A percentile compares a stretch with the other conserved stretches of the same genome.
Conservation (phyloP, 1,140 invertebrate species). For the Asbolus verrucosus region DNA sequence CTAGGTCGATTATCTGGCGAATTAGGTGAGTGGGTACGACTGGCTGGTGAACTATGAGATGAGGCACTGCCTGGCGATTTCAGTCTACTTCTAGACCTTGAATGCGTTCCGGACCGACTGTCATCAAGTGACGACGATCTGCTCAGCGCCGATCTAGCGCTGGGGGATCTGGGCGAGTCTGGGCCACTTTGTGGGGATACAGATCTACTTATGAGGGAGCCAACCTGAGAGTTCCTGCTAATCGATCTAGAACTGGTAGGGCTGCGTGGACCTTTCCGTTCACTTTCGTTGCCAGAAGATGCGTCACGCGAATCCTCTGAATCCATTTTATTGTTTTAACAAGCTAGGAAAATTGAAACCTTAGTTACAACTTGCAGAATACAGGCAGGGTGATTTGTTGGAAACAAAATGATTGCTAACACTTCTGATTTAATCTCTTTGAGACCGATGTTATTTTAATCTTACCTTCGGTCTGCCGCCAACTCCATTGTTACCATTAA, state of each 20-base stretch:
- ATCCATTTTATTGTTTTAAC: constrained; percentile 57
- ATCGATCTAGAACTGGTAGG: constrained; percentile 34
- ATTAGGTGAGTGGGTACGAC: background rate
- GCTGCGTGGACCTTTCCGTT: constrained; percentile 50
- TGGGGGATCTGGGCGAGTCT: constrained; percentile 43
- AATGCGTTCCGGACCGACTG: background rate
- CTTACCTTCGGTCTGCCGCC: constrained; percentile 46
- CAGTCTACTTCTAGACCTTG: constrained; percentile 19
- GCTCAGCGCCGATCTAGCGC: constrained; percentile 20
- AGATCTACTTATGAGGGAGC: constrained; percentile 31
- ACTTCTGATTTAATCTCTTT: constrained; percentile 41
- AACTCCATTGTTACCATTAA: constrained; percentile 44
- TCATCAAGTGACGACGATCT: constrained; percentile 16
- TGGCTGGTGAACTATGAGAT: constrained; percentile 40
- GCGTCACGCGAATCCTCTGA: constrained; percentile 62
- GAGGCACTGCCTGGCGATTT: constrained; percentile 38
- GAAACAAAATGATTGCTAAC: constrained; percentile 17
- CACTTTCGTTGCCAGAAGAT: constrained; percentile 61
- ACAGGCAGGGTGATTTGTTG: background rate
- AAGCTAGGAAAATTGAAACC: constrained; percentile 6
- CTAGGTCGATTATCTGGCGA: constrained; percentile 2
- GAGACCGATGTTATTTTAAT: constrained; percentile 46
- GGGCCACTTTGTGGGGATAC: constrained; percentile 44
- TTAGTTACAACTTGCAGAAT: constrained; percentile 7
- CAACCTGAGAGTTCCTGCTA: constrained; percentile 1